Percentiles rank a stretch among this genome's conserved stretches.
These are phyloP conservation scores for Diorhabda sublineata DNA, from an alignment of 1,140 invertebrate genomes.

Conservation along the genomic window DNA sequence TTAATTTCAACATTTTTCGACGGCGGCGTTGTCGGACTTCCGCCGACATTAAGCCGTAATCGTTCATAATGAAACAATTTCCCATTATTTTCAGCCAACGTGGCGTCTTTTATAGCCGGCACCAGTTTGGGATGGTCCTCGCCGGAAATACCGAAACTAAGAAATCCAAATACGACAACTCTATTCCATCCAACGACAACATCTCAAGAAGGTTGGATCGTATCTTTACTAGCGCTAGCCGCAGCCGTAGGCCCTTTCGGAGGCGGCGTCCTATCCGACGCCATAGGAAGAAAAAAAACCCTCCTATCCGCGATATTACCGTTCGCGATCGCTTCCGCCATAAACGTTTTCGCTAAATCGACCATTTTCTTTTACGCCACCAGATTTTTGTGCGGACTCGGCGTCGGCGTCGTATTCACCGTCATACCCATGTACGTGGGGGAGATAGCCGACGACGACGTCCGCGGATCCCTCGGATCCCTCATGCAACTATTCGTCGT, in stretches of 20 bases:
- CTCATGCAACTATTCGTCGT: conserved; percentile 28
- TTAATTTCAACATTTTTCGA: no score
- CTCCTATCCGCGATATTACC: conserved; percentile 50
- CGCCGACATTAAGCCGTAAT: no score
- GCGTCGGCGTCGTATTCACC: conserved; percentile 62
- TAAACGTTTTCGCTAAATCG: conserved; percentile 54
- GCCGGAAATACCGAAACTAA: conserved; percentile 58
- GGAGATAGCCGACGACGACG: conserved; percentile 61
- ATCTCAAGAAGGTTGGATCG: conserved; percentile 71
- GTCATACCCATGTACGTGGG: conserved; percentile 61
- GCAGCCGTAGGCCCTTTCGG: conserved; percentile 56
- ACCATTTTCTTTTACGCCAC: conserved; percentile 52
- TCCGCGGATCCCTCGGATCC: conserved; percentile 53
- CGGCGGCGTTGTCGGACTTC: no score
- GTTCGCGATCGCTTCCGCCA: conserved; percentile 60
- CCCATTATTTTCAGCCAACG: conserved; percentile 57
- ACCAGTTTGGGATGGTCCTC: conserved; percentile 71
- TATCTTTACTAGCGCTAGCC: conserved; percentile 73
- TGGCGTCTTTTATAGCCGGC: conserved; percentile 62
- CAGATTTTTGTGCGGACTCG: conserved; percentile 57
- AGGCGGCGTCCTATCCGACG: conserved; percentile 42
- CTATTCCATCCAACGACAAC: conserved; percentile 42
- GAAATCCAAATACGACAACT: conserved; percentile 20
- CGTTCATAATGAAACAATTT: no score
- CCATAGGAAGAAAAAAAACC: conserved; percentile 47